Evolutionary conservation across 2,888 invertebrate species (phyloP).

Genomic region (Caenorhabditis sp.): DNA sequence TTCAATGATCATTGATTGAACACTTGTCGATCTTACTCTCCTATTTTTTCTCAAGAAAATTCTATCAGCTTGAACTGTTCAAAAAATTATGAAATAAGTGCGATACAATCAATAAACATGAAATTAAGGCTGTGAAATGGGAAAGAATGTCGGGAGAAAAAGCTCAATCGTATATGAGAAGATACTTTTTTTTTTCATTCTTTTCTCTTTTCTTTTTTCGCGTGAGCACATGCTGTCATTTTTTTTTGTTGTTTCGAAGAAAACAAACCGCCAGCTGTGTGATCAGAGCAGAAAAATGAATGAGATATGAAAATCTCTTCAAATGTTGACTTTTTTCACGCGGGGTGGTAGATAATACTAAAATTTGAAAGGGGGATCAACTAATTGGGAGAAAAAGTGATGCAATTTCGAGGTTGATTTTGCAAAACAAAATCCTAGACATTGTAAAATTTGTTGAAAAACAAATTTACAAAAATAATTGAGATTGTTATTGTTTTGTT

Average conservation of each 20-base stretch:
- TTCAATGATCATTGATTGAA: too few species aligned
- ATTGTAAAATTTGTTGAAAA: too few species aligned
- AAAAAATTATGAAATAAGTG: neutral
- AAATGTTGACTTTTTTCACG: too few species aligned
- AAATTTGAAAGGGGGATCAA: too few species aligned
- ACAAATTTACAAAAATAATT: too few species aligned
- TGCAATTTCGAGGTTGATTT: too few species aligned
- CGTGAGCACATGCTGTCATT: constrained; percentile 40
- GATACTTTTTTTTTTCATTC: constrained; percentile 20
- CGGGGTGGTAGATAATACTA: too few species aligned
- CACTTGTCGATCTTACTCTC: too few species aligned
- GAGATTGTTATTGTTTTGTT: too few species aligned
- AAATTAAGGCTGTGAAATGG: constrained; percentile 14
- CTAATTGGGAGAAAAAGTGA: neutral
- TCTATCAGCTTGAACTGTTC: neutral
- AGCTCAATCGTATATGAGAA: constrained; percentile 3
- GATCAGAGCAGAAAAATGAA: neutral
- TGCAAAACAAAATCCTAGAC: too few species aligned
- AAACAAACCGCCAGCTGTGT: constrained; percentile 14
- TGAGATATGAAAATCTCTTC: too few species aligned
- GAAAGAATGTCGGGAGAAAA: constrained; percentile 5
- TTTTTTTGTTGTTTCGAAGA: constrained; percentile 26
- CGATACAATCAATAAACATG: constrained; percentile 28
- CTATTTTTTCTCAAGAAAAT: neutral
- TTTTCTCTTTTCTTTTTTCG: constrained; percentile 7